Percentiles rank a stretch among this genome's conserved stretches.
Evolutionary conservation across 2,888 invertebrate genomes (phyloP).

Genomic region (Pinctada fucata): DNA sequence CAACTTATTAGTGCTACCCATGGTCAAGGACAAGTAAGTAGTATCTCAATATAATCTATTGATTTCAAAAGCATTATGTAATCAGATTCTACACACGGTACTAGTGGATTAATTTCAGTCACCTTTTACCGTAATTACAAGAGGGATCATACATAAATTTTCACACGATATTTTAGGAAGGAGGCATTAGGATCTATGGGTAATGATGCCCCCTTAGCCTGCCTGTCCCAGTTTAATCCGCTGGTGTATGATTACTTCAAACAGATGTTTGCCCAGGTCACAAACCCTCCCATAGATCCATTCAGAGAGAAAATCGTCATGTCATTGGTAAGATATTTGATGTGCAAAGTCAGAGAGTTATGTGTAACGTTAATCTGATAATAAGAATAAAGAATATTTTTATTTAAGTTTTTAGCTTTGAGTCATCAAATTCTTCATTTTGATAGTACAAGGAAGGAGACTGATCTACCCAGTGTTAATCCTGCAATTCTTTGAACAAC

Average conservation of each 20-base stretch:
- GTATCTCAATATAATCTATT: too few species aligned
- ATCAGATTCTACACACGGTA: too few species aligned
- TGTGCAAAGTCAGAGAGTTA: too few species aligned
- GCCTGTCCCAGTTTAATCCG: constrained; percentile 96
- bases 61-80: too few species aligned
- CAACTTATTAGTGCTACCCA: constrained; percentile 94
- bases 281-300: constrained; percentile 99
- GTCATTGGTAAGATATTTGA: constrained; percentile 83
- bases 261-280: constrained; percentile 97
- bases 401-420: too few species aligned
- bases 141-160: not conserved
- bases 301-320: constrained; percentile 99
- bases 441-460: too few species aligned
- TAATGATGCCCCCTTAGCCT: constrained; percentile 98
- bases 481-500: too few species aligned
- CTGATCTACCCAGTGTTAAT: too few species aligned
- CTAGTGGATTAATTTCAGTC: too few species aligned
- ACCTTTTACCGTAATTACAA: not conserved
- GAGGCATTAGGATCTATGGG: constrained; percentile 99
- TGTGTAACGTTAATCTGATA: too few species aligned
- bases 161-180: constrained; percentile 83
- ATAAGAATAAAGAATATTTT: too few species aligned
- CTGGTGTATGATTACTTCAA: constrained; percentile 98
- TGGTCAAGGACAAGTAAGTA: constrained; percentile 93
- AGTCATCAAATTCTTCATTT: too few species aligned